These are phyloP conservation scores for Phrynosoma blainvillii DNA, from an alignment of 2,113 vertebrate species.

Conservation along the genomic window DNA sequence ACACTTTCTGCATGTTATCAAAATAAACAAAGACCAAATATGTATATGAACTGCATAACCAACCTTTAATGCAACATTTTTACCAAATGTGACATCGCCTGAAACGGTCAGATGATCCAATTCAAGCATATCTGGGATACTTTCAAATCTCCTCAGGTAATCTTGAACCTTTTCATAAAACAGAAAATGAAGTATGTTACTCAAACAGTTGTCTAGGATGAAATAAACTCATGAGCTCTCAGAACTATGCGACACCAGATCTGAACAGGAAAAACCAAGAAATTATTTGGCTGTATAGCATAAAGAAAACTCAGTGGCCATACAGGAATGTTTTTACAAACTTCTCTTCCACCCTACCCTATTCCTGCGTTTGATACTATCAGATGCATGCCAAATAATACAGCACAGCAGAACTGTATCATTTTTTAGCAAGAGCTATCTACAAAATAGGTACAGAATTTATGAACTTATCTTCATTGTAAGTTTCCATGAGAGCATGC, in stretches of 20 bases:
- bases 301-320: background rate
- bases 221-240: no score
- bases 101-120: slow-evolving; percentile 98
- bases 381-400: background rate
- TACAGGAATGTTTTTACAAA: background rate
- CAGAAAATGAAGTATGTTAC: background rate
- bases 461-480: background rate
- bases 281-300: background rate
- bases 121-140: slow-evolving; percentile 98
- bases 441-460: background rate
- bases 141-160: slow-evolving; percentile 94
- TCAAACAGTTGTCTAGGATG: background rate
- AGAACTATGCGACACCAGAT: no score
- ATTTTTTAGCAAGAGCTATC: background rate
- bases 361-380: no score
- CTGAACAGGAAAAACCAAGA: background rate
- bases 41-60: slow-evolving; percentile 31
- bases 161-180: slow-evolving; percentile 88
- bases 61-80: slow-evolving; percentile 96
- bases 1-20: background rate
- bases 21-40: background rate
- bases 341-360: background rate
- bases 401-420: no score
- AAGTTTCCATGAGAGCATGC: background rate
- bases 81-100: slow-evolving; percentile 97